A percentile compares a stretch with the other conserved stretches of the same genome.
Conservation (phyloP, 2,113 vertebrate species). For the Climacteris rufus region DNA sequence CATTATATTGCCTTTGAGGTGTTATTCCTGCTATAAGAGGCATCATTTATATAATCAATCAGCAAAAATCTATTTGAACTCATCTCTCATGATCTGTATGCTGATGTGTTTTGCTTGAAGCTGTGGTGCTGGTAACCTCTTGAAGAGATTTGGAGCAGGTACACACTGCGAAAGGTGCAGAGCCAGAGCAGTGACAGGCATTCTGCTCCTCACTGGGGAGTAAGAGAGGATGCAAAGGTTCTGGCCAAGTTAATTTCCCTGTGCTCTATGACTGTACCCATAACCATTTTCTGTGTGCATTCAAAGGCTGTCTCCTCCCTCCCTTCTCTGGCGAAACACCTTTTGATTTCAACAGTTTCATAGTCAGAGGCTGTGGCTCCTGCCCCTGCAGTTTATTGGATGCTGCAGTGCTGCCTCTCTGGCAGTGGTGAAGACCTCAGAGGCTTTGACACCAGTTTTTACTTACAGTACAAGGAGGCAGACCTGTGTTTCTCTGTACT, state of each 20-base stretch:
- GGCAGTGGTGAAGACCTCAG: neutral
- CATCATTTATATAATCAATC: slow-evolving; percentile 37
- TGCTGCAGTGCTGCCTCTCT: neutral
- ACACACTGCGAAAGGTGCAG: neutral
- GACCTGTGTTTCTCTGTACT: slow-evolving; percentile 38
- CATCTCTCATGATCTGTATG: neutral
- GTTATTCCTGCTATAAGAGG: slow-evolving; percentile 49
- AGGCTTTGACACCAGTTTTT: slow-evolving; percentile 32
- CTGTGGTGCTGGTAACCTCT: neutral
- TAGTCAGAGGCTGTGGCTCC: neutral
- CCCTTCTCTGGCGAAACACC: neutral
- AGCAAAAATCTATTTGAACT: slow-evolving; percentile 17
- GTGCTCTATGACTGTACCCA: neutral
- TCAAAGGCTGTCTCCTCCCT: neutral
- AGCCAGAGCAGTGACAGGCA: neutral
- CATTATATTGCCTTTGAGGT: slow-evolving; percentile 70
- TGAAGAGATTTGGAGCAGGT: neutral
- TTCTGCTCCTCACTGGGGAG: neutral
- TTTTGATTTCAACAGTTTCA: neutral
- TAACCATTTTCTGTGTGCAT: neutral
- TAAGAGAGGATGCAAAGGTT: neutral
- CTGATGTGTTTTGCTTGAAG: slow-evolving; percentile 18
- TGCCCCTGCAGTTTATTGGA: neutral
- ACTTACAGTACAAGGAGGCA: slow-evolving; percentile 35
- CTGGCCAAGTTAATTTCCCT: neutral